Conservation (phyloP, 2,797 vertebrate species). For the Acrossocheilus fasciatus region DNA sequence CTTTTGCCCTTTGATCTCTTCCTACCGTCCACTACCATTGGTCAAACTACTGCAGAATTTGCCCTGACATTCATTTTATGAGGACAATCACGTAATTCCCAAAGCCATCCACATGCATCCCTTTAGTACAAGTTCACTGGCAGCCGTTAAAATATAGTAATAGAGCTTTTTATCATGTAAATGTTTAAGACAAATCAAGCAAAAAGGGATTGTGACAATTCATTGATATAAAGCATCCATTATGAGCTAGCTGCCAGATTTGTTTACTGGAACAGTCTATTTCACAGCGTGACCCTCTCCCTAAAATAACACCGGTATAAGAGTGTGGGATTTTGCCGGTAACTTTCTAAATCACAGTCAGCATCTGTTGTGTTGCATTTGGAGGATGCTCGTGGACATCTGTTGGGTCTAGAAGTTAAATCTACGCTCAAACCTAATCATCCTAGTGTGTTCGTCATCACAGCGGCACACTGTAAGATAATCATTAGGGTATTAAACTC, state of each 20-base stretch:
- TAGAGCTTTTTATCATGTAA: neutral
- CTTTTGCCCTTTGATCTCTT: constrained; percentile 42
- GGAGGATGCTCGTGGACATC: constrained; percentile 73
- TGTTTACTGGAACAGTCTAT: constrained; percentile 15
- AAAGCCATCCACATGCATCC: constrained; percentile 1
- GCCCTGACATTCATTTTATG: constrained; percentile 44
- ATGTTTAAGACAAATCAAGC: constrained; percentile 16
- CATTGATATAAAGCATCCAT: neutral
- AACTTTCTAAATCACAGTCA: constrained; percentile 78
- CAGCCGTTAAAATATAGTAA: constrained; percentile 28
- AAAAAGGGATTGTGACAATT: constrained; percentile 10
- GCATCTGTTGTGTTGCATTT: constrained; percentile 73
- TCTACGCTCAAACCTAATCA: constrained; percentile 56
- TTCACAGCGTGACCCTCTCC: constrained; percentile 20
- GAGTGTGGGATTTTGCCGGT: constrained; percentile 59
- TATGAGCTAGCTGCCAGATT: constrained; percentile 17
- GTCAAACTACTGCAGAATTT: constrained; percentile 43
- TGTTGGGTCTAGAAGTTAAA: constrained; percentile 66
- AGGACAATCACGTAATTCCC: neutral
- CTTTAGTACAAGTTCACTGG: neutral
- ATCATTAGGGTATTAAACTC: constrained; percentile 63
- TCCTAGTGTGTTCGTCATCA: constrained; percentile 41
- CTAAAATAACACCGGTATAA: constrained; percentile 17
- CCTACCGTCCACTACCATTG: neutral
- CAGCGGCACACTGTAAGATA: constrained; percentile 48